Conservation (phyloP, 1,140 invertebrate genomes). For the Meloidogyne floridensis region DNA sequence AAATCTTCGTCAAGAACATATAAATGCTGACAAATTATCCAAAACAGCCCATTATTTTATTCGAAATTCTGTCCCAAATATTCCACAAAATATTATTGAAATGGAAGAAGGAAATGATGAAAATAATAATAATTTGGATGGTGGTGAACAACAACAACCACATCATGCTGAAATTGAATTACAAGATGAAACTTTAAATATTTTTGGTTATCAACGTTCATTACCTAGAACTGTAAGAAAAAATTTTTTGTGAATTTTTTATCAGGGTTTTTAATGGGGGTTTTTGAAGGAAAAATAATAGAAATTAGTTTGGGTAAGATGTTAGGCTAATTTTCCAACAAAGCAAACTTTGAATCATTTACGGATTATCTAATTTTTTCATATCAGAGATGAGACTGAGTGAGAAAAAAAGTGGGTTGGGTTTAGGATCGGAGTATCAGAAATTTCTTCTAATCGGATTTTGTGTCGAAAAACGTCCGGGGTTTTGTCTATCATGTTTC, state of each 20-base stretch:
- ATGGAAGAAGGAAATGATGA: neutral
- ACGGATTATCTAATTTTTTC: too few relatives aligned
- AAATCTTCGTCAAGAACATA: neutral
- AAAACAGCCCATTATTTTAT: conserved; percentile 6
- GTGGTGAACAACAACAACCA: neutral
- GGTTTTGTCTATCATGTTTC: too few relatives aligned
- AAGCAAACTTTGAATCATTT: too few relatives aligned
- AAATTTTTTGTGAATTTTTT: conserved; percentile 8
- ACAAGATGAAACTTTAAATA: conserved; percentile 51
- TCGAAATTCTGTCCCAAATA: neutral
- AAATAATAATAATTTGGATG: neutral
- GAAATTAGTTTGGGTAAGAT: too few relatives aligned
- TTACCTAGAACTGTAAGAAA: conserved; percentile 40
- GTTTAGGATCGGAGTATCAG: too few relatives aligned
- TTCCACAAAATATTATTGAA: neutral
- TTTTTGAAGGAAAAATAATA: too few relatives aligned
- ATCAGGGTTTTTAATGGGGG: too few relatives aligned
- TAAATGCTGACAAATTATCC: neutral
- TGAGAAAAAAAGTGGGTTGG: too few relatives aligned
- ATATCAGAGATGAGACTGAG: too few relatives aligned
- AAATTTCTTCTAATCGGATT: too few relatives aligned
- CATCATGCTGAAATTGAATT: conserved; percentile 50
- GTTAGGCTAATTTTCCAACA: too few relatives aligned
- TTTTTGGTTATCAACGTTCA: conserved; percentile 51
- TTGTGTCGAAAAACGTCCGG: too few relatives aligned